Conservation (phyloP, 2,888 invertebrate genomes). For the Rhyacophila evoluta region DNA sequence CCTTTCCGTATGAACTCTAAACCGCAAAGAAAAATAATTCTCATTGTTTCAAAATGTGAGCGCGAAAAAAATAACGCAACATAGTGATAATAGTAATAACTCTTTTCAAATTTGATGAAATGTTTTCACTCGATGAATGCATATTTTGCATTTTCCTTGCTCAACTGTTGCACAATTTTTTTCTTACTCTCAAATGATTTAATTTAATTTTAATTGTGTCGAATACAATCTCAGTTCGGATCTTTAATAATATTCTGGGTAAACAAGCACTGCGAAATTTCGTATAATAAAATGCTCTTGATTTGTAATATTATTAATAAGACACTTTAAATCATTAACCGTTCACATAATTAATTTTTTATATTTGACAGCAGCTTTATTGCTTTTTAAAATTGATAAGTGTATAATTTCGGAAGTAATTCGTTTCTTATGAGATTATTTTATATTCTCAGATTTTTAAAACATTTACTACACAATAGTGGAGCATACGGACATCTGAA, state of each 20-base stretch:
- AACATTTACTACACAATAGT: too few relatives aligned
- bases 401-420: neutral
- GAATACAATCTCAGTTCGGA: constrained; percentile 1
- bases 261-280: neutral
- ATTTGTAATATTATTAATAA: neutral
- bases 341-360: neutral
- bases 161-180: constrained; percentile 16
- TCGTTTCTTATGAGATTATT: too few relatives aligned
- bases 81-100: neutral
- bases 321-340: neutral
- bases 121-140: constrained; percentile 41
- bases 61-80: constrained; percentile 36
- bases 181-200: constrained; percentile 1
- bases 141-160: constrained; percentile 38
- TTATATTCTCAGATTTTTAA: too few relatives aligned
- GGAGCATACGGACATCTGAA: too few relatives aligned
- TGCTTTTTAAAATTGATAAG: neutral
- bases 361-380: neutral
- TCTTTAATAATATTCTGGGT: constrained; percentile 14
- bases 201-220: constrained; percentile 18
- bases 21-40: neutral
- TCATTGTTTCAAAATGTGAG: constrained; percentile 32
- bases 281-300: neutral
- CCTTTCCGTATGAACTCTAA: constrained; percentile 12
- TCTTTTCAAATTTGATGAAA: constrained; percentile 37